Evolutionary conservation across 2,113 vertebrate species (phyloP).

Genomic region (Synodontis membranacea): DNA sequence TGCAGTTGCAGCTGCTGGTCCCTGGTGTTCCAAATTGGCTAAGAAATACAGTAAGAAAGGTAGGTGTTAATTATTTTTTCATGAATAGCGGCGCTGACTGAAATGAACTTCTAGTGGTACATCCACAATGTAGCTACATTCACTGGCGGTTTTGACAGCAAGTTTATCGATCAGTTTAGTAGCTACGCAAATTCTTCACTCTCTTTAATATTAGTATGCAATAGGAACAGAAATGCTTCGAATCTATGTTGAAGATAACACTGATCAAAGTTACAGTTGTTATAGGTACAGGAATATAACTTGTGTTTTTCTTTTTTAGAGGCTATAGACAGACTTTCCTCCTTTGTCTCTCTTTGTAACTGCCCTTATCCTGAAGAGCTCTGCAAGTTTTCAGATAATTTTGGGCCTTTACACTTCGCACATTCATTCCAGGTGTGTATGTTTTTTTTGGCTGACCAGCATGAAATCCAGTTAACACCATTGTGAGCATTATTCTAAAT

Average conservation of each 20-base stretch:
- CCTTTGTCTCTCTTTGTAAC: constrained; percentile 34
- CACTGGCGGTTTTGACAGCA: neutral
- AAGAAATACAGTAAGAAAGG: constrained; percentile 9
- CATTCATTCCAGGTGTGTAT: constrained; percentile 42
- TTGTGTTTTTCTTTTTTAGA: constrained; percentile 12
- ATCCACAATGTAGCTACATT: neutral
- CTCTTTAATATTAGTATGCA: neutral
- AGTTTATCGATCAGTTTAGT: neutral
- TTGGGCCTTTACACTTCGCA: constrained; percentile 37
- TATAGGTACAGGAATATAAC: neutral
- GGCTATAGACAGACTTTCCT: constrained; percentile 29
- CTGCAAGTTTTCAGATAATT: constrained; percentile 31
- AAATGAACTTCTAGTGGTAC: neutral
- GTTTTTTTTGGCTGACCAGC: neutral
- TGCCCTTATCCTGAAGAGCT: constrained; percentile 42
- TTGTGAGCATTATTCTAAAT: neutral
- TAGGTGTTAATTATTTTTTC: neutral
- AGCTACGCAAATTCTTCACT: neutral
- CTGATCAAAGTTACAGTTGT: neutral
- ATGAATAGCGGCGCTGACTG: neutral
- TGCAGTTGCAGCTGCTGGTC: constrained; percentile 46
- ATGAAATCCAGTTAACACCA: neutral
- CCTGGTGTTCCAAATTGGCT: constrained; percentile 25
- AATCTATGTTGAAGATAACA: neutral
- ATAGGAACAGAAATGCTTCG: no score